Evolutionary conservation across 1,140 invertebrate genomes (phyloP), one percentile per base, ranked within the genome.

Genomic region (Proctacanthus coquilletti): DNA sequence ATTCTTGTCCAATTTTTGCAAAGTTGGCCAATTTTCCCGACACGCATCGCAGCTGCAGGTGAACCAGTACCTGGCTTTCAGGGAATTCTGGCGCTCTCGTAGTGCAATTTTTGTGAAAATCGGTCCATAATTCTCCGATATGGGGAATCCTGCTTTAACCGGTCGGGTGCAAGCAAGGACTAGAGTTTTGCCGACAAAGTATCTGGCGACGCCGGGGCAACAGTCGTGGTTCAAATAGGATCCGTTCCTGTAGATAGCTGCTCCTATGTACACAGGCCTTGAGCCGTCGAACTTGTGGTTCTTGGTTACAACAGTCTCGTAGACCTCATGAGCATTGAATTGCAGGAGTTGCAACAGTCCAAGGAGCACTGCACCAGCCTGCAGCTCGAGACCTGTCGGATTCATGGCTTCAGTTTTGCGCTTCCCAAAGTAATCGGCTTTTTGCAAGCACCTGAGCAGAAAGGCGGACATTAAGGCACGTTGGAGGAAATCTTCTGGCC

Each of bases 261-360:
- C 75, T 1, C 80, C 87, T n/a, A 84, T 56, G 45, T 77, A 73
- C 1, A 65, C 45, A 17, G 67, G 63, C 57, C 73, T 70, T 29
- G 68, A 60, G 25, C 69, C 64, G 29, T 60, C 60, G 45, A 79
- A 70, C 40, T 51, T 50, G 43, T 73, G 67, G 9, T 64, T 47
- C 4, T 53, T 53, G 6, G 56, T 61, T 8, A 70, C 50, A 2
- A 68, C 48, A 0, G 80, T 75, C 51, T 89, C 82, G 41, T 75
- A 81, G n/a, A 91, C 73, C 61, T 89, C 84, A 55, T 91, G 85
- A 1, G 84, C 84, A 61, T 91, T 91, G 60, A 87, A 92, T 45
- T 88, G 85, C 2, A 89, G 56, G 33, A 87, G 68, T 62, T 86
- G 80, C 3, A 89, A 65, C 49, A 85, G 71, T 21, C 72, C 69